phyloP scores from a whole-genome alignment of 2,113 vertebrate genomes.

The Rostratula benghalensis region DNA sequence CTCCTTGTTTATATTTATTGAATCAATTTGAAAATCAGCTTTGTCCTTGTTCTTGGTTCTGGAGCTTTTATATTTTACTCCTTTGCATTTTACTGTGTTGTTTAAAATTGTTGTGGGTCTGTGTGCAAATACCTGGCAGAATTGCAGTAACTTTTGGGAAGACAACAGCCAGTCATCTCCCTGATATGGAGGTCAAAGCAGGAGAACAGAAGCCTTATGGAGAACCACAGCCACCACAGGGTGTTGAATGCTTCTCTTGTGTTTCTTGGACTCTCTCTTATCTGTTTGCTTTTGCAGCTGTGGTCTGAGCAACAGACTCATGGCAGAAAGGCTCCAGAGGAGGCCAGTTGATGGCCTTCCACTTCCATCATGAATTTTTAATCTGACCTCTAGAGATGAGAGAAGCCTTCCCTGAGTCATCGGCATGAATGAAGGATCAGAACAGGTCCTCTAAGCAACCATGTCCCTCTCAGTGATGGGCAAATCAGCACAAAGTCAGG shows the following conservation, averaged over 20 bases:
- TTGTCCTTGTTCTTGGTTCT: constrained; percentile 61
- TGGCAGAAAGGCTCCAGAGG: not conserved
- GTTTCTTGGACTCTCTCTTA: constrained; percentile 6
- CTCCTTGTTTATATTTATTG: constrained; percentile 60
- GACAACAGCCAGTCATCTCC: not conserved
- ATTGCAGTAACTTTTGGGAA: not conserved
- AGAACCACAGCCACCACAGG: not conserved
- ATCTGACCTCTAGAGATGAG: not conserved
- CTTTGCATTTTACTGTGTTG: constrained; percentile 49
- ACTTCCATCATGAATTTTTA: not conserved
- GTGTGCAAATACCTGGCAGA: constrained; percentile 26
- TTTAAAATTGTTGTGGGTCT: not conserved
- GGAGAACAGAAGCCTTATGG: not conserved
- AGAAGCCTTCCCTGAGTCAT: not conserved
- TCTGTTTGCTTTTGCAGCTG: constrained; percentile 41
- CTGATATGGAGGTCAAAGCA: constrained; percentile 2
- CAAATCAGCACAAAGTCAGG: not conserved
- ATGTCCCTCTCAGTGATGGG: not conserved
- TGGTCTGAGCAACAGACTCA: constrained; percentile 7
- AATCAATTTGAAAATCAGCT: constrained; percentile 64
- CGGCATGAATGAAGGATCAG: not conserved
- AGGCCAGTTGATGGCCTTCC: not conserved
- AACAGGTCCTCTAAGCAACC: not conserved
- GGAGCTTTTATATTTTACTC: constrained; percentile 19
- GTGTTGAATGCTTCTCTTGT: not conserved